Evolutionary conservation across 2,113 vertebrate genomes (phyloP).

Genomic region (Seriola quinqueradiata): DNA sequence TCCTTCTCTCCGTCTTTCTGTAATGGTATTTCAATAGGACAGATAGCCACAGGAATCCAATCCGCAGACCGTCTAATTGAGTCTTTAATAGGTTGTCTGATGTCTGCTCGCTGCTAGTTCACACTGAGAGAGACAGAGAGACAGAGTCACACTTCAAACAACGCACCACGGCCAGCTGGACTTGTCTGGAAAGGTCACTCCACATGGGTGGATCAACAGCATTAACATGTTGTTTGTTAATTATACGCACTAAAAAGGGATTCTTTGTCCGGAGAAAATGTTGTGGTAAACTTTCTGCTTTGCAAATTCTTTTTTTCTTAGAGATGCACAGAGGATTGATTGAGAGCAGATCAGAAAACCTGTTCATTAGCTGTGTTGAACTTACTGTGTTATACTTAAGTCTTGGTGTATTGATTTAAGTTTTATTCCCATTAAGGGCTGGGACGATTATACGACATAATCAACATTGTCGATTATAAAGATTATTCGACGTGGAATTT

Average conservation of each 20-base stretch:
- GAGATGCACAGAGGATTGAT: neutral
- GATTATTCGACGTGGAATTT: too few species aligned
- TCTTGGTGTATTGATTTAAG: constrained; percentile 6
- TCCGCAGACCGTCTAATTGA: constrained; percentile 73
- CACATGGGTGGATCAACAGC: constrained; percentile 21
- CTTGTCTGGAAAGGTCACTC: constrained; percentile 58
- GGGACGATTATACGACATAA: too few species aligned
- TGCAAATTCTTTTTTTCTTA: neutral
- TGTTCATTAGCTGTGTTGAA: constrained; percentile 18
- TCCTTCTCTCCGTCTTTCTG: constrained; percentile 52
- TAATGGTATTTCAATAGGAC: constrained; percentile 78
- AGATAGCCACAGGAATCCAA: constrained; percentile 78
- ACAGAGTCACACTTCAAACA: constrained; percentile 61
- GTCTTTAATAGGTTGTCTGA: constrained; percentile 77
- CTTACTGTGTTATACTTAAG: neutral
- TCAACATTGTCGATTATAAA: too few species aligned
- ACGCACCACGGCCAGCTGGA: constrained; percentile 47
- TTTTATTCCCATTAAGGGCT: neutral
- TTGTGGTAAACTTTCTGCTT: neutral
- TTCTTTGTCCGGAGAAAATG: neutral
- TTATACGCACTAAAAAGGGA: constrained; percentile 14
- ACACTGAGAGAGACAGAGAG: constrained; percentile 54
- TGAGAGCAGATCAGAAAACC: constrained; percentile 9
- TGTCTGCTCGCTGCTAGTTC: constrained; percentile 68
- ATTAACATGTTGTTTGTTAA: constrained; percentile 41